Conservation (phyloP, 2,113 vertebrate species). For the Elanus axillaris region DNA sequence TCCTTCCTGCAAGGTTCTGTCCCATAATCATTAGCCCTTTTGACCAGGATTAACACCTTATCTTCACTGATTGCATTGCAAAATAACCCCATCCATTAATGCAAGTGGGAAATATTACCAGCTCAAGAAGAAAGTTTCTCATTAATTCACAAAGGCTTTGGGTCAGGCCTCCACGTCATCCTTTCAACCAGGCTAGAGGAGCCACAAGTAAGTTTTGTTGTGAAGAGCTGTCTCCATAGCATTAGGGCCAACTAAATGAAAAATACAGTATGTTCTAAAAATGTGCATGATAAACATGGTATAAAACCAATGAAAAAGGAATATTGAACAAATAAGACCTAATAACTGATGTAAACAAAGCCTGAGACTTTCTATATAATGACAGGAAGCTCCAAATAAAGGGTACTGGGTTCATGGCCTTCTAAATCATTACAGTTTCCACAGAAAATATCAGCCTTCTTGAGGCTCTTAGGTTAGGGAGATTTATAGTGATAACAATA, state of each 20-base stretch:
- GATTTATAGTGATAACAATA: constrained; percentile 51
- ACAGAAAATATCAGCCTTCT: neutral
- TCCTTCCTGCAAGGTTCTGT: neutral
- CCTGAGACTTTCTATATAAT: neutral
- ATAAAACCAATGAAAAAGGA: neutral
- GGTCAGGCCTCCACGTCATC: neutral
- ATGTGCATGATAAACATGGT: neutral
- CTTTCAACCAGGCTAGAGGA: neutral
- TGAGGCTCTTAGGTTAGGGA: neutral
- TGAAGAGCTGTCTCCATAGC: neutral
- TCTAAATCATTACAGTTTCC: constrained; percentile 9
- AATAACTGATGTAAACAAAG: neutral
- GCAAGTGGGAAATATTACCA: neutral
- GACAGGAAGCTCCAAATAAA: constrained; percentile 31
- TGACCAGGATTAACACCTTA: neutral
- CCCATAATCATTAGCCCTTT: neutral
- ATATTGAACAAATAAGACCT: constrained; percentile 19
- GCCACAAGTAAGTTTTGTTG: neutral
- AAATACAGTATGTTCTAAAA: neutral
- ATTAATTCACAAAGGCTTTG: neutral
- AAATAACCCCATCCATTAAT: neutral
- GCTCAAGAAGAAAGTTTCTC: neutral
- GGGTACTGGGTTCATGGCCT: neutral
- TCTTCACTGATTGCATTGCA: neutral
- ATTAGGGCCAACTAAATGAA: neutral